Evolutionary conservation across 2,797 vertebrate genomes (phyloP).

Genomic region (Hippocampus kuda): DNA sequence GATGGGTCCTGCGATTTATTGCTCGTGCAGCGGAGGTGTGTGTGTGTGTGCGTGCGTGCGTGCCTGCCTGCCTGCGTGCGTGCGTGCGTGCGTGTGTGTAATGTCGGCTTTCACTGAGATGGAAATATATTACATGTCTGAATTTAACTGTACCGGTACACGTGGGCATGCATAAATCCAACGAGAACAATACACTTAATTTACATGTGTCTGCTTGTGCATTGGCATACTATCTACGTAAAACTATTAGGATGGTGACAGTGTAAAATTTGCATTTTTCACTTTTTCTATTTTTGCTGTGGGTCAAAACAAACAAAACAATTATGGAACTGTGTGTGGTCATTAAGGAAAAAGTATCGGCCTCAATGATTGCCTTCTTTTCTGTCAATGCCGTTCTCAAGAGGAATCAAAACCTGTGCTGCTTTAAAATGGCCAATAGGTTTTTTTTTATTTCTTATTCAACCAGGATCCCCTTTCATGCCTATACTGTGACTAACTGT

Average conservation of each 20-base stretch:
- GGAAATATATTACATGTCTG: constrained; percentile 58
- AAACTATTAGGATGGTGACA: neutral
- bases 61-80: constrained; percentile 16
- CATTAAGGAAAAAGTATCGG: neutral
- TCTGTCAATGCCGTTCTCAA: neutral
- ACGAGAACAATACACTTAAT: constrained; percentile 2
- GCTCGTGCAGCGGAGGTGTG: constrained; percentile 58
- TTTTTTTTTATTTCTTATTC: neutral
- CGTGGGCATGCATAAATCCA: constrained; percentile 17
- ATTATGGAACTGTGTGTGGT: neutral
- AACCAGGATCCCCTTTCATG: neutral
- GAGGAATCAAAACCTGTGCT: neutral
- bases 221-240: neutral
- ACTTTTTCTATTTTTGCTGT: neutral
- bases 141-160: constrained; percentile 48
- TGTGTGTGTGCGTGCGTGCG: constrained; percentile 8
- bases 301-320: neutral
- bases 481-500: neutral
- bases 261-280: neutral
- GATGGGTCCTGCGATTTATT: constrained; percentile 71
- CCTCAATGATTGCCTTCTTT: neutral
- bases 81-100: constrained; percentile 1
- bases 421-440: neutral
- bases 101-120: constrained; percentile 5
- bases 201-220: neutral